These are phyloP conservation scores for Gerosis bhagava DNA, from an alignment of 2,888 invertebrate genomes.

Conservation along the genomic window DNA sequence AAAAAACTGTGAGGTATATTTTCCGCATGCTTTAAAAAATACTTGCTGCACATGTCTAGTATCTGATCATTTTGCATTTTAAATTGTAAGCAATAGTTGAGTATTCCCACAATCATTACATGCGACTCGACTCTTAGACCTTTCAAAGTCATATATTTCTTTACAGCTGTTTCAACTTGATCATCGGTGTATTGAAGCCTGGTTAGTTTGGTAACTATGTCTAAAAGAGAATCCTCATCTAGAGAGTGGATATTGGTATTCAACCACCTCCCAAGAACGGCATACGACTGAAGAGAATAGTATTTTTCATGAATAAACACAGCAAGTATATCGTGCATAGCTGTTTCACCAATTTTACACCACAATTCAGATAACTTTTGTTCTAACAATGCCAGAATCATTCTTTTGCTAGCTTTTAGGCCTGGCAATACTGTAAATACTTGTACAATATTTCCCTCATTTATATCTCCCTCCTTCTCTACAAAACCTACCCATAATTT, in stretches of 20 bases:
- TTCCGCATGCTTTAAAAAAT: slow-evolving; percentile 72
- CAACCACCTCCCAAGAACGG: slow-evolving; percentile 79
- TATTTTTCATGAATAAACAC: slow-evolving; percentile 62
- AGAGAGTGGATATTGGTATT: slow-evolving; percentile 82
- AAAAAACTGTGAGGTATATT: slow-evolving; percentile 77
- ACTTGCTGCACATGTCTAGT: slow-evolving; percentile 81
- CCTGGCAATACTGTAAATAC: slow-evolving; percentile 81
- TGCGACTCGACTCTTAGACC: slow-evolving; percentile 68
- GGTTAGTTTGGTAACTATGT: slow-evolving; percentile 78
- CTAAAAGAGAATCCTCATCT: slow-evolving; percentile 79
- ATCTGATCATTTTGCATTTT: slow-evolving; percentile 80
- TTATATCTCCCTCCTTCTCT: slow-evolving; percentile 80
- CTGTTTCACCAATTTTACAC: slow-evolving; percentile 73
- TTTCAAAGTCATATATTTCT: slow-evolving; percentile 83
- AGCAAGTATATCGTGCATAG: slow-evolving; percentile 74
- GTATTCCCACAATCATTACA: slow-evolving; percentile 81
- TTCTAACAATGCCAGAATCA: slow-evolving; percentile 81
- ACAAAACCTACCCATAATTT: slow-evolving; percentile 86
- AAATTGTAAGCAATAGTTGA: slow-evolving; percentile 84
- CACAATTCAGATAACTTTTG: slow-evolving; percentile 80
- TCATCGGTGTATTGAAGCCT: slow-evolving; percentile 79
- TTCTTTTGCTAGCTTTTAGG: slow-evolving; percentile 82
- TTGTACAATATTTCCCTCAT: slow-evolving; percentile 78
- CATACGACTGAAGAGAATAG: slow-evolving; percentile 63
- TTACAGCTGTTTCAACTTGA: slow-evolving; percentile 81